phyloP scores from a whole-genome alignment of 2,888 invertebrate species.

The Camptogramma bilineatum region DNA sequence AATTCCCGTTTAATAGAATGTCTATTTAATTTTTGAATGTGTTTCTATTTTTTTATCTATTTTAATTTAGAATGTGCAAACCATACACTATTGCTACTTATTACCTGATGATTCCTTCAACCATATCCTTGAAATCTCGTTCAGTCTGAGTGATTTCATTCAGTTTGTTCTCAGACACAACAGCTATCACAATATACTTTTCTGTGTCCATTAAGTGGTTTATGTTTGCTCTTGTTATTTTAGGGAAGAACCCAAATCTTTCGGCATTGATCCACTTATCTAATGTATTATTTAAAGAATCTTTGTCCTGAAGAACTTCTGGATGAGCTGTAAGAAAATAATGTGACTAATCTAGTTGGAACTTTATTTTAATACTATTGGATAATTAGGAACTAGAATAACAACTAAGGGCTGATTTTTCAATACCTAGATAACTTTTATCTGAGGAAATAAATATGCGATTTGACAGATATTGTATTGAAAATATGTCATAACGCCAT shows the following conservation, averaged over 20 bases:
- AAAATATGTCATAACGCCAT: too few relatives aligned
- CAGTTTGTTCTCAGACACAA: conserved; percentile 94
- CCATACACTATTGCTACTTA: background rate
- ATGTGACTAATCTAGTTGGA: background rate
- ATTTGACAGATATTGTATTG: too few relatives aligned
- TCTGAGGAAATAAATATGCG: too few relatives aligned
- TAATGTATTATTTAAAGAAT: conserved; percentile 87
- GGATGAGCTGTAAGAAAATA: conserved; percentile 57
- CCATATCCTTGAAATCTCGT: conserved; percentile 93
- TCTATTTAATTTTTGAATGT: too few relatives aligned
- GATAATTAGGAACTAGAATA: too few relatives aligned
- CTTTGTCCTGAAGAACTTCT: conserved; percentile 61
- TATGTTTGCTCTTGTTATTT: conserved; percentile 93
- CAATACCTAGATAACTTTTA: too few relatives aligned
- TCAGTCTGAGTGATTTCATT: conserved; percentile 92
- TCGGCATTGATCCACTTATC: conserved; percentile 96
- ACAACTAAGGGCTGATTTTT: too few relatives aligned
- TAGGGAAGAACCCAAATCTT: conserved; percentile 95
- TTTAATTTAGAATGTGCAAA: too few relatives aligned
- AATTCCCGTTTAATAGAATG: too few relatives aligned
- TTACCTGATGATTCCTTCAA: conserved; percentile 90
- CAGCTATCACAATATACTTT: conserved; percentile 94
- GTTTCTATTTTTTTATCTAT: too few relatives aligned
- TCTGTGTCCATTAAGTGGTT: conserved; percentile 93
- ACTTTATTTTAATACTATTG: too few relatives aligned